A percentile compares a stretch with the other conserved stretches of the same genome.
Conservation (phyloP, 1,140 invertebrate genomes). For the Ylistrum balloti region DNA sequence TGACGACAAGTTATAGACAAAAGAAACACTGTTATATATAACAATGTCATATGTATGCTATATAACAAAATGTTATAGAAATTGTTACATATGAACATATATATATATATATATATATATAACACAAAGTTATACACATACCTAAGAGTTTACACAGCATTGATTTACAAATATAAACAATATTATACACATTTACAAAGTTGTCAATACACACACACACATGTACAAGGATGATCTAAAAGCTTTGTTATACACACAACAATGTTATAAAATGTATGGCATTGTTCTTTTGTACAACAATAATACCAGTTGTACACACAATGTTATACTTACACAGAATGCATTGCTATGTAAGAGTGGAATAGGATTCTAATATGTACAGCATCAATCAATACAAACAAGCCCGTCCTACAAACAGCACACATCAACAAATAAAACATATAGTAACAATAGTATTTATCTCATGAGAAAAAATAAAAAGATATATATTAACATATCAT, state of each 20-base stretch:
- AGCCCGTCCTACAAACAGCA: neutral
- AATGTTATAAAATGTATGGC: neutral
- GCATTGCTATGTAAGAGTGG: neutral
- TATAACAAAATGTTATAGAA: neutral
- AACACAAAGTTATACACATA: neutral
- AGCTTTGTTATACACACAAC: neutral
- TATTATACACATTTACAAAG: neutral
- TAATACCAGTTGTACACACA: neutral
- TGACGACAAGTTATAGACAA: neutral
- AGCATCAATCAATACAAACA: neutral
- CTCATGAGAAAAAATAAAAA: neutral
- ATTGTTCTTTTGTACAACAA: neutral
- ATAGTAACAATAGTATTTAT: neutral
- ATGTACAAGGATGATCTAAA: neutral
- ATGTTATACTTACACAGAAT: neutral
- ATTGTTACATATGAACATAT: neutral
- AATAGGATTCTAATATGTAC: neutral
- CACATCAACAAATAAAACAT: neutral
- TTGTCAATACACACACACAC: too few species aligned
- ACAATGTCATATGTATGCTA: too few species aligned
- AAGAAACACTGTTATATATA: neutral
- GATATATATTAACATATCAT: conserved; percentile 8
- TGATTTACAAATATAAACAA: neutral
- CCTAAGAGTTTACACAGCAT: neutral
- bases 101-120: neutral